Percentiles rank a stretch among this genome's conserved stretches.
These are phyloP conservation scores for Oriolus oriolus DNA, from an alignment of 2,113 vertebrate species.

Conservation along the genomic window DNA sequence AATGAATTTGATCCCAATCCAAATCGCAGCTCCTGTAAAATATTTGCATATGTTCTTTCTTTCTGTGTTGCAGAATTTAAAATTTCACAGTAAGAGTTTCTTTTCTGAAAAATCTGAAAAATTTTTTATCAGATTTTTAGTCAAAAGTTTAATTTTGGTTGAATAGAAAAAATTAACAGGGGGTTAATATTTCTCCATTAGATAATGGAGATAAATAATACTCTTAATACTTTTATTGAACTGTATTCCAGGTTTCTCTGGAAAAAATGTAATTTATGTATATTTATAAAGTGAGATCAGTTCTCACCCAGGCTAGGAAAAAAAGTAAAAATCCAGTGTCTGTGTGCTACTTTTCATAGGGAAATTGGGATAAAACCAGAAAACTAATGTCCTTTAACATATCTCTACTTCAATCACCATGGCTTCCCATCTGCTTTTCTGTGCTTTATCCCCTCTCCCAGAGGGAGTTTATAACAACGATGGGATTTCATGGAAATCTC, in stretches of 20 bases:
- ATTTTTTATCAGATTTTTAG: neutral
- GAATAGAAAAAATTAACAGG: neutral
- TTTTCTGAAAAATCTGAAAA: neutral
- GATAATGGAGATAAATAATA: neutral
- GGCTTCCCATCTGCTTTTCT: neutral
- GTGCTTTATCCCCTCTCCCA: neutral
- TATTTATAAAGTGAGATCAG: neutral
- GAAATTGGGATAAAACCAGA: neutral
- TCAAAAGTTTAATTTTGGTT: neutral
- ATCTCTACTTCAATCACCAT: neutral
- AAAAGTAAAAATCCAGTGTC: neutral
- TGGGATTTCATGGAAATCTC: neutral
- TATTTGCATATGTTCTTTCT: neutral
- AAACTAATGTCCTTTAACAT: neutral
- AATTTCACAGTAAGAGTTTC: neutral
- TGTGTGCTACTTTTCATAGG: neutral
- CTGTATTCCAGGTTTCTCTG: neutral
- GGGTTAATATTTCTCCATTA: neutral
- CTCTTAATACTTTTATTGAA: neutral
- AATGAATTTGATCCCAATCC: neutral
- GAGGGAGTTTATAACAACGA: accelerated
- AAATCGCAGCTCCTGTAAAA: neutral
- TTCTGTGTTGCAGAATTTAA: neutral
- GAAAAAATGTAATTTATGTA: neutral
- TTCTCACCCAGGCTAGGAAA: neutral